Conservation (phyloP, 37 sponge, comb jelly and placozoan species). For the Cliona cf. orientalis region DNA sequence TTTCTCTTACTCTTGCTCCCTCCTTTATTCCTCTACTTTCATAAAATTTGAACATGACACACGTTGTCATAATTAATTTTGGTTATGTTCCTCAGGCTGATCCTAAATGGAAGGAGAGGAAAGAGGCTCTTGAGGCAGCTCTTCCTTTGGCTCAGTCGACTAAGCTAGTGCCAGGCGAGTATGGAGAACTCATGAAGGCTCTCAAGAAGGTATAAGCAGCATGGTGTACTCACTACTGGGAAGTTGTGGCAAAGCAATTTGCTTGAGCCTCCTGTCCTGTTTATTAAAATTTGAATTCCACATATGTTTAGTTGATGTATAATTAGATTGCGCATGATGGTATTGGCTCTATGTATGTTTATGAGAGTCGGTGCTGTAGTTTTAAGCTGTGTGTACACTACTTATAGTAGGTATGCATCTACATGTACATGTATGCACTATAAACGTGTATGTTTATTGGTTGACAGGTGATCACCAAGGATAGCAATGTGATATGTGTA, state of each 20-base stretch:
- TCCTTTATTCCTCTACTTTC: background rate
- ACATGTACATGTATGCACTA: background rate
- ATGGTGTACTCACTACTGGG: no score
- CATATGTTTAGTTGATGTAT: background rate
- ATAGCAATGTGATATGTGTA: slow-evolving; percentile 92
- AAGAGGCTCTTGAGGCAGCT: slow-evolving; percentile 83
- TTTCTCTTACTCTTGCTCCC: background rate
- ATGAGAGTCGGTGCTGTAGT: no score
- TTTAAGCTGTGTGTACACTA: background rate
- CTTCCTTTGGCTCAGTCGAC: slow-evolving; percentile 70
- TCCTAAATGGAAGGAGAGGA: slow-evolving; percentile 91
- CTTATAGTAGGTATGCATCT: background rate
- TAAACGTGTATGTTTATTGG: no score
- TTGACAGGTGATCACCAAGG: slow-evolving; percentile 92
- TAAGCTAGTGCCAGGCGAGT: slow-evolving; percentile 82
- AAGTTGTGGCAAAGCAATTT: no score
- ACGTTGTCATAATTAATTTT: background rate
- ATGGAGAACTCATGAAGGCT: slow-evolving; percentile 75
- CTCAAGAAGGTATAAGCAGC: slow-evolving; percentile 78
- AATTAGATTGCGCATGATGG: no score
- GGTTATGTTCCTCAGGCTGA: slow-evolving; percentile 41
- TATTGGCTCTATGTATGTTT: no score
- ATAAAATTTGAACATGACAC: background rate
- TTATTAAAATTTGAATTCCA: no score
- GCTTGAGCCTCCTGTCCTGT: no score